Evolutionary conservation across 1,140 invertebrate genomes (phyloP).

Genomic region (Drosophila repletoides): DNA sequence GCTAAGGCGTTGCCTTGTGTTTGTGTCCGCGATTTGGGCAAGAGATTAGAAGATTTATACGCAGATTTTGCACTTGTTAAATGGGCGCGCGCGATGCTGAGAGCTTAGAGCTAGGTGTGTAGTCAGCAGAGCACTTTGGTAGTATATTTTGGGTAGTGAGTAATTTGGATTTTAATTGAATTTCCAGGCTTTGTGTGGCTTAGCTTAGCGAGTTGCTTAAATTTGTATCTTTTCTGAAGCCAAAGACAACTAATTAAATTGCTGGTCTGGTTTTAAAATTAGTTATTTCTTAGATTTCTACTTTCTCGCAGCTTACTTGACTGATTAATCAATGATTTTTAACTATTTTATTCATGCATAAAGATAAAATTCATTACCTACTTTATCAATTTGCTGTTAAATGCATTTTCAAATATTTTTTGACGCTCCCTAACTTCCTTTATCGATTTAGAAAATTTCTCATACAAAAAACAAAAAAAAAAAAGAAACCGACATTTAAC

Average conservation of each 20-base stretch:
- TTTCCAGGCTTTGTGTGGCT: conserved; percentile 16
- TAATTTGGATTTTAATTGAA: conserved; percentile 52
- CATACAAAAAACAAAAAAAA: conserved; percentile 6
- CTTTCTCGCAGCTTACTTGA: not conserved
- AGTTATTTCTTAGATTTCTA: not conserved
- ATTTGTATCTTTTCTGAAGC: not conserved
- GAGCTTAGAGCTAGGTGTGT: too few species aligned
- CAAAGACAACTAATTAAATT: conserved; percentile 22
- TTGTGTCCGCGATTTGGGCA: conserved; percentile 42
- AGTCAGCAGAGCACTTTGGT: too few species aligned
- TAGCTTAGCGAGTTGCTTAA: not conserved
- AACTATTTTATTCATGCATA: conserved; percentile 2
- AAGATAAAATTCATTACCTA: conserved; percentile 30
- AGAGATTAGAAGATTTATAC: conserved; percentile 73
- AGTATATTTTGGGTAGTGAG: not conserved
- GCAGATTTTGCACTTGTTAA: conserved; percentile 71
- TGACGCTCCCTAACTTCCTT: not conserved
- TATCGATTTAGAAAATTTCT: not conserved
- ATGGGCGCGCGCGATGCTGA: conserved; percentile 27
- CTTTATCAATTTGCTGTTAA: conserved; percentile 15
- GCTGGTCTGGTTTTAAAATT: not conserved
- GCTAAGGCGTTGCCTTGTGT: conserved; percentile 52
- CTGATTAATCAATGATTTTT: conserved; percentile 4
- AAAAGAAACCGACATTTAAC: conserved; percentile 3
- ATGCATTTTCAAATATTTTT: conserved; percentile 11